phyloP scores from a whole-genome alignment of 2,888 invertebrate species.

The Drosophila vallismaia region DNA sequence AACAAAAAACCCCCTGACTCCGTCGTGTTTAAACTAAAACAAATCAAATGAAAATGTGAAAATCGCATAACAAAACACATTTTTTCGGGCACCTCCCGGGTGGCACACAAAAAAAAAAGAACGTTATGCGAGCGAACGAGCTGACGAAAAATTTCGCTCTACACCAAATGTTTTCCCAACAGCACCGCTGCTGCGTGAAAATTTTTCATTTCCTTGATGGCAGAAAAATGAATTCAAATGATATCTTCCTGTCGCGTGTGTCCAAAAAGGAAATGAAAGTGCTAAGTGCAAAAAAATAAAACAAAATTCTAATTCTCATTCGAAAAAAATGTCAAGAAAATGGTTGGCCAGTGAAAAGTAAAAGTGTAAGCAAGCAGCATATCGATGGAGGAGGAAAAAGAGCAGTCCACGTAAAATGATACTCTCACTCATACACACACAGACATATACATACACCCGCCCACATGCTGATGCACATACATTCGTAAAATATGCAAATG shows the following conservation, averaged over 20 bases:
- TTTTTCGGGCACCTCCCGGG: constrained; percentile 8
- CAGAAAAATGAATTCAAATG: not conserved
- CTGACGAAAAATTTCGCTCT: constrained; percentile 75
- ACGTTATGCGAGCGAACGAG: constrained; percentile 45
- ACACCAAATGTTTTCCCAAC: constrained; percentile 71
- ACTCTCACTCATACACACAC: constrained; percentile 38
- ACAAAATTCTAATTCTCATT: constrained; percentile 20
- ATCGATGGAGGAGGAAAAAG: constrained; percentile 63
- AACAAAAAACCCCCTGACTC: constrained; percentile 7
- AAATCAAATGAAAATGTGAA: not conserved
- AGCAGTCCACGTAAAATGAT: constrained; percentile 62
- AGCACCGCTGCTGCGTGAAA: constrained; percentile 48
- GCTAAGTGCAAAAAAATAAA: constrained; percentile 18
- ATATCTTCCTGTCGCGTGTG: constrained; percentile 19
- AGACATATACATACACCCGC: constrained; percentile 26
- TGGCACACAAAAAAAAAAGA: constrained; percentile 17
- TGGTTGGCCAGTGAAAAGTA: constrained; percentile 69
- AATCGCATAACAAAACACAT: constrained; percentile 1
- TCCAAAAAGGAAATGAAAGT: constrained; percentile 33
- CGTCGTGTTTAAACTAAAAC: not conserved
- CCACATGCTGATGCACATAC: constrained; percentile 20
- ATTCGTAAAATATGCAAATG: constrained; percentile 33
- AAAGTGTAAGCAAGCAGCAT: constrained; percentile 62
- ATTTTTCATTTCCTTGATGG: constrained; percentile 43
- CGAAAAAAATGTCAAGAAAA: constrained; percentile 23